phyloP scores from a whole-genome alignment of 1,140 invertebrate species.

The Scaptomyza graminum region DNA sequence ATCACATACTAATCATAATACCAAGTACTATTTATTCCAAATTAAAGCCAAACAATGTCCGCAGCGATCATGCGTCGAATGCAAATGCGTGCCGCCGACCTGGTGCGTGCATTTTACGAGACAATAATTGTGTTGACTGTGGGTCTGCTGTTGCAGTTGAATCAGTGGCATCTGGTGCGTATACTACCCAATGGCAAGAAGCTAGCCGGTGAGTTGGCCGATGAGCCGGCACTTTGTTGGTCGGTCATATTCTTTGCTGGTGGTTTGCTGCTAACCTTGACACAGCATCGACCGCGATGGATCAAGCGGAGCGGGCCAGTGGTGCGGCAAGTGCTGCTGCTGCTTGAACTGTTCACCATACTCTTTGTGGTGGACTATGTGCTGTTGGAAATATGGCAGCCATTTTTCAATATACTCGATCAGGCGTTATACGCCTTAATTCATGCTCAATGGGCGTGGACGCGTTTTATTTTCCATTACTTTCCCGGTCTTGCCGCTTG shows the following conservation, averaged over 20 bases:
- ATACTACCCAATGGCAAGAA: background rate
- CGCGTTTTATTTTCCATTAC: slow-evolving; percentile 2
- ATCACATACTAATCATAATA: no score
- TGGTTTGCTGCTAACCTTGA: slow-evolving; percentile 29
- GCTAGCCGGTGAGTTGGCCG: slow-evolving; percentile 13
- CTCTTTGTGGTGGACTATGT: slow-evolving; percentile 34
- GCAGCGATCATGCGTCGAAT: slow-evolving; percentile 4
- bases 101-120: slow-evolving; percentile 40
- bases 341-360: slow-evolving; percentile 18
- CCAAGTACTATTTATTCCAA: no score
- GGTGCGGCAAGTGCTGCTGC: slow-evolving; percentile 21
- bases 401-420: slow-evolving; percentile 28
- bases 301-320: background rate
- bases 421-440: slow-evolving; percentile 18
- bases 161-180: slow-evolving; percentile 27
- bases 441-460: slow-evolving; percentile 9
- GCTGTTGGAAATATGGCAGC: slow-evolving; percentile 40
- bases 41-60: background rate
- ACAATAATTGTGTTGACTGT: slow-evolving; percentile 23
- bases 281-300: slow-evolving; percentile 18
- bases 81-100: background rate
- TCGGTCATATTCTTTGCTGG: slow-evolving; percentile 29
- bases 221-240: slow-evolving; percentile 15
- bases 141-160: slow-evolving; percentile 29
- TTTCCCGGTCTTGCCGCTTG: slow-evolving; percentile 25